These are phyloP conservation scores for Glyphotaelius pellucidus DNA, from an alignment of 2,888 invertebrate species.

Conservation along the genomic window DNA sequence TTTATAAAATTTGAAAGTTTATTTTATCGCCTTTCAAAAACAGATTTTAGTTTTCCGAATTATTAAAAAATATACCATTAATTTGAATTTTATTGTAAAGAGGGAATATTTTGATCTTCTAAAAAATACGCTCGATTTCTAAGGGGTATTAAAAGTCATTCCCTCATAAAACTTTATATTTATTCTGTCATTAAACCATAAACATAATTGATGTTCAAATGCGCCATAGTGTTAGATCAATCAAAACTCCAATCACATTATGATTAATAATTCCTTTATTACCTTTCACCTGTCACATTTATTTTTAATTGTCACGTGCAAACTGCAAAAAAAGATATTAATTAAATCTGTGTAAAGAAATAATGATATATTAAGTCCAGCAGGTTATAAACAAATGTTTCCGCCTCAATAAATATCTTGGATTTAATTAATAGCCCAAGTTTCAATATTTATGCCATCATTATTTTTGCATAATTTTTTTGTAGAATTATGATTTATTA, in stretches of 20 bases:
- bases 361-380: background rate
- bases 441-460: background rate
- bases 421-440: background rate
- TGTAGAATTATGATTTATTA: background rate
- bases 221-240: background rate
- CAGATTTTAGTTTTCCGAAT: too few species aligned
- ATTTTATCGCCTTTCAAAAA: too few species aligned
- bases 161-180: too few species aligned
- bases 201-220: background rate
- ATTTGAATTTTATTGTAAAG: too few species aligned
- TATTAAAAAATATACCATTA: too few species aligned
- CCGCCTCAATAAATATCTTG: background rate
- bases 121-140: too few species aligned
- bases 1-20: too few species aligned
- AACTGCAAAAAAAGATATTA: background rate
- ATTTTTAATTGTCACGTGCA: background rate
- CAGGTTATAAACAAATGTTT: background rate
- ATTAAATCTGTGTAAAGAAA: background rate
- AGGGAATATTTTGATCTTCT: too few species aligned
- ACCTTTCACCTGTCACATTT: background rate
- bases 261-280: background rate
- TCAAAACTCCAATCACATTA: background rate
- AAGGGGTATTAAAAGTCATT: too few species aligned
- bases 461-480: background rate
- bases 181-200: too few species aligned